These are phyloP conservation scores for Ectemnius cavifrons DNA, from an alignment of 2,888 invertebrate species.

Conservation along the genomic window DNA sequence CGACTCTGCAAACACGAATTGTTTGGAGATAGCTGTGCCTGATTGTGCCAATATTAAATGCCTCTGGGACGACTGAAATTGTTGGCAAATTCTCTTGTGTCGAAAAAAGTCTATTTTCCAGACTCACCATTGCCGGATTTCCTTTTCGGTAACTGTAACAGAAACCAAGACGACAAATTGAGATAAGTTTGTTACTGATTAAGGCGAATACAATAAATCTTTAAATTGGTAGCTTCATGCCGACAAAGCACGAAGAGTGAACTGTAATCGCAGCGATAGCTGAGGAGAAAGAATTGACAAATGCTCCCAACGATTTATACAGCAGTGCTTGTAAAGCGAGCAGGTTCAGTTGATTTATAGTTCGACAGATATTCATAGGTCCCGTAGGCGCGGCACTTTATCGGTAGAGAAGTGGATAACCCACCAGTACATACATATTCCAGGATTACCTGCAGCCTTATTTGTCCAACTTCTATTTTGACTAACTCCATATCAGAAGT, in stretches of 20 bases:
- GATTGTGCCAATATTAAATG: not conserved
- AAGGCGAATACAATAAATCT: too few relatives aligned
- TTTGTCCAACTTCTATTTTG: too few relatives aligned
- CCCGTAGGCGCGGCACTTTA: not conserved
- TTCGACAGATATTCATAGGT: not conserved
- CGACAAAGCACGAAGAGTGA: too few relatives aligned
- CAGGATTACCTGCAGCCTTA: not conserved
- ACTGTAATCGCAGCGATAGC: too few relatives aligned
- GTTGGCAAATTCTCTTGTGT: not conserved
- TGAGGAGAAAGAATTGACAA: too few relatives aligned
- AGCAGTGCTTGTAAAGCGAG: too few relatives aligned
- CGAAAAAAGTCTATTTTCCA: too few relatives aligned
- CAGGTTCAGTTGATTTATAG: not conserved
- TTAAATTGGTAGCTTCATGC: too few relatives aligned
- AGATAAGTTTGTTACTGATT: not conserved
- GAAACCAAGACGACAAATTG: slow-evolving; percentile 34
- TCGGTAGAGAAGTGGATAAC: slow-evolving; percentile 15
- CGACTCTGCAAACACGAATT: too few relatives aligned
- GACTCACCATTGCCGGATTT: slow-evolving; percentile 92
- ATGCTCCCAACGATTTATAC: too few relatives aligned
- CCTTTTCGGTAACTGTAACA: slow-evolving; percentile 92
- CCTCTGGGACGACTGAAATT: not conserved
- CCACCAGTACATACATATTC: too few relatives aligned
- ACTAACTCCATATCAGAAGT: too few relatives aligned
- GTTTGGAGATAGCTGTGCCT: not conserved